Percentiles rank a stretch among this genome's conserved stretches.
phyloP scores from a whole-genome alignment of 2,113 vertebrate genomes.

The Microcebus lehilahytsara region DNA sequence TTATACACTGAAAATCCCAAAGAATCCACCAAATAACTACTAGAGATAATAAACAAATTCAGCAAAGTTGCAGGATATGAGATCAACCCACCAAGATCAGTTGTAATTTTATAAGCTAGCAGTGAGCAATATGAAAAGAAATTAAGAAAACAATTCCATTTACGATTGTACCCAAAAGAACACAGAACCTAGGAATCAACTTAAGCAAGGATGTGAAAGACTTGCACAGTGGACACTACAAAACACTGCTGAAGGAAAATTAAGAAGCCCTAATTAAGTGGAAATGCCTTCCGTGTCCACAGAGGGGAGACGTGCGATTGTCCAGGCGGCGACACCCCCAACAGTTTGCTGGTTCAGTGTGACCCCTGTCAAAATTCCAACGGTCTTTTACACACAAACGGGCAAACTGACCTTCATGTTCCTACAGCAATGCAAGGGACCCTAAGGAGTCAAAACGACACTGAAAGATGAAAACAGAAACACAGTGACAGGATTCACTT shows the following conservation, averaged over 20 bases:
- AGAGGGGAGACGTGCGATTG: background rate
- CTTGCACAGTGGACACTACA: background rate
- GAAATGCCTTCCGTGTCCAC: background rate
- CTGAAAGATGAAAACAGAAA: background rate
- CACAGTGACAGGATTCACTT: background rate
- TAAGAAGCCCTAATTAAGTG: background rate
- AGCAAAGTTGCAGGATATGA: background rate
- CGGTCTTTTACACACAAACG: background rate
- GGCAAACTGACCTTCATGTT: background rate
- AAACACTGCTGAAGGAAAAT: background rate
- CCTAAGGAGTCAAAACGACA: background rate
- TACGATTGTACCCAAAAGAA: background rate
- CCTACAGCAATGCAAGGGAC: background rate
- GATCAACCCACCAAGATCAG: background rate
- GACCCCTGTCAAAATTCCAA: background rate
- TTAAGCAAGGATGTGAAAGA: background rate
- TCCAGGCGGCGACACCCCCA: background rate
- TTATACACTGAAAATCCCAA: background rate
- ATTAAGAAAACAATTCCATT: background rate
- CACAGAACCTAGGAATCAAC: background rate
- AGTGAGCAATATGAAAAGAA: background rate
- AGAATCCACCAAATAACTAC: background rate
- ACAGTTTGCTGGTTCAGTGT: background rate
- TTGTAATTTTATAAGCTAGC: background rate
- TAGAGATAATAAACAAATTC: background rate